Evolutionary conservation across 2,888 invertebrate genomes (phyloP), one percentile per base, ranked within the genome.

Genomic region (Dasypogon diadema): DNA sequence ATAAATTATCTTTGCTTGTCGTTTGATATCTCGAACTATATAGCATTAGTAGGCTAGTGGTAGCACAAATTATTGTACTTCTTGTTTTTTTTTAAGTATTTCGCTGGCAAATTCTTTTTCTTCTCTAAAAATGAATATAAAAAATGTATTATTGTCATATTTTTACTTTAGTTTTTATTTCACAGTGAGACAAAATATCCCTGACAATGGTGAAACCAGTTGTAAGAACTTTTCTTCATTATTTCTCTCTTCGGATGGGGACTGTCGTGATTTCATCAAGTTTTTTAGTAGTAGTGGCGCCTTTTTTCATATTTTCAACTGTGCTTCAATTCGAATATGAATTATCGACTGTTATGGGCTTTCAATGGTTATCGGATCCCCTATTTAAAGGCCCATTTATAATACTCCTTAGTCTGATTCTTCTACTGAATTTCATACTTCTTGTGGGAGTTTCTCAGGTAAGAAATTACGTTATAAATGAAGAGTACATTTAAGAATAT

Each of bases 151-250:
- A n/a, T n/a, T n/a, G n/a, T n/a, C n/a, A n/a, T n/a, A n/a, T n/a
- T n/a, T n/a, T n/a, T n/a, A n/a, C 1, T 30, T 30, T 30, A 30
- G 34, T 30, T 30, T 30, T 30, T 30, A 30, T 30, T 30, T 6
- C 5, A 30, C 10, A 6, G 5, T 30, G 34, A 30, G 10, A 30
- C n/a, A n/a, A n/a, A n/a, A n/a, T n/a, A n/a, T n/a, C n/a, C n/a
- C n/a, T n/a, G n/a, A 60, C 18, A 18, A 70, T 70, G 70, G 54
- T 14, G 2, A 70, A 70, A 54, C 70, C 70, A 54, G 8, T 54
- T 2, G 10, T 70, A 2, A 22, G 26, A 54, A 70, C 26, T 10
- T 70, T 51, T 18, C 30, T 51, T 2, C 10, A 34, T 30, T 70
- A 16, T 5, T 12, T 51, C 37, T 51, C 70, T 16, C 16, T 54